Evolutionary conservation across 2,113 vertebrate species (phyloP), one percentile per base, ranked within the genome.

Genomic region (Gila orcuttii): DNA sequence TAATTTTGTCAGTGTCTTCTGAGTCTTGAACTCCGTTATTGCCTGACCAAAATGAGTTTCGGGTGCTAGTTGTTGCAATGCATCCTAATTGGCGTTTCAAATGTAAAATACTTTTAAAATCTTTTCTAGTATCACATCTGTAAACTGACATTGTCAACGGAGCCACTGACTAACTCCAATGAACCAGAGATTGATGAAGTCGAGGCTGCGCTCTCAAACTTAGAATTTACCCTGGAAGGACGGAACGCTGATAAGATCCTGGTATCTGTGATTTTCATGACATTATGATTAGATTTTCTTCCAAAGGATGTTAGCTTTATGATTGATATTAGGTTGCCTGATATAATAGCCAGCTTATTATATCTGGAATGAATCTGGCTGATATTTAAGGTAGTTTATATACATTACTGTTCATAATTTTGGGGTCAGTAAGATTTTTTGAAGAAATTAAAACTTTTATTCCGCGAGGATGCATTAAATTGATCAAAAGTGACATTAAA

Each of bases 141-240:
- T 95, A 99, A 99, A 90, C 90, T 99, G 88, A 97, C 96, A 0
- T 25, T 95, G 71, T 96, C 96, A 0, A 90, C 92, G 23, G 96
- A 97, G 59, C 93, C 93, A 0, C 92, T 95, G 90, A 95, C 95
- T 89, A 90, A 90, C 80, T 92, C 92, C 25, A 90, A 92, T 0
- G 97, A 99, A 15, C 94, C 95, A 0, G 98, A 99, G 83, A 93
- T 96, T 0, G 98, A 99, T 75, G 98, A 99, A 95, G 95, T 99
- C 1, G 98, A 99, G 88, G 98, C 97, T 0, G 98, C 98, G 0
- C 95, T 99, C 68, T 97, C 97, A 66, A 97, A 97, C 90, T 89
- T 99, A 90, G 98, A 99, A 93, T 96, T 97, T 87, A 96, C 97
- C 0, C 93, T 99, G 2, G 97, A 99, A 93, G 96, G 97, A 3